Evolutionary conservation across 2,797 vertebrate species (phyloP).

Genomic region (Thamnophis elegans): DNA sequence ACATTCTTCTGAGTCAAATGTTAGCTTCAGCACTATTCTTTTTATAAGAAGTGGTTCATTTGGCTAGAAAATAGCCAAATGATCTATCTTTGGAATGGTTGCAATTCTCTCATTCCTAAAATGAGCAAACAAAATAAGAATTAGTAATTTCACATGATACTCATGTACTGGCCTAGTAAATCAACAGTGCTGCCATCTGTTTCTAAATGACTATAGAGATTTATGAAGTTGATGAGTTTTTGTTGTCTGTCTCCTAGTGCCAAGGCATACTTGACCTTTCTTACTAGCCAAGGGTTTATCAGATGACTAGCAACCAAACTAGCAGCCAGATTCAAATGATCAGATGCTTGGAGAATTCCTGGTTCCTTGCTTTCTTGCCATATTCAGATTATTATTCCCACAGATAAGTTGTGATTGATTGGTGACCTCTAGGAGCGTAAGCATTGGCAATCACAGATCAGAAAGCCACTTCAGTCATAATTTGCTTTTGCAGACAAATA

Average conservation of each 20-base stretch:
- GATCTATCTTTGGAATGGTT: background rate
- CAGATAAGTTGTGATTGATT: conserved; percentile 14
- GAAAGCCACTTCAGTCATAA: conserved; percentile 23
- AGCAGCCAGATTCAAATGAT: conserved; percentile 21
- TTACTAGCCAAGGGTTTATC: conserved; percentile 31
- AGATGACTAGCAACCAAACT: conserved; percentile 24
- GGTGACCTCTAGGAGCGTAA: conserved; percentile 29
- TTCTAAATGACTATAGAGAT: conserved; percentile 23
- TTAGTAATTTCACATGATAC: background rate
- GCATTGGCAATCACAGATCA: background rate
- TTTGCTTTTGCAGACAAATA: conserved; percentile 1
- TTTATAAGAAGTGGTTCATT: background rate
- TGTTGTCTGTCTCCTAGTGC: background rate
- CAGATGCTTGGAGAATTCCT: conserved; percentile 30
- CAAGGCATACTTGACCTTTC: conserved; percentile 41
- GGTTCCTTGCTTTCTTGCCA: conserved; percentile 2
- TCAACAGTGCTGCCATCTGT: conserved; percentile 4
- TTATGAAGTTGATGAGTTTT: conserved; percentile 15
- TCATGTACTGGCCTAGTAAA: background rate
- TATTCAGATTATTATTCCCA: conserved; percentile 23
- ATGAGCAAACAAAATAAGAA: background rate
- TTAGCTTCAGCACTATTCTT: background rate
- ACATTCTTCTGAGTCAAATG: background rate
- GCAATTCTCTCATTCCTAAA: background rate
- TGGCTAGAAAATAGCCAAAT: background rate